These are phyloP conservation scores for Hystrix cristata DNA, from an alignment of 2,113 vertebrate genomes.

Conservation along the genomic window DNA sequence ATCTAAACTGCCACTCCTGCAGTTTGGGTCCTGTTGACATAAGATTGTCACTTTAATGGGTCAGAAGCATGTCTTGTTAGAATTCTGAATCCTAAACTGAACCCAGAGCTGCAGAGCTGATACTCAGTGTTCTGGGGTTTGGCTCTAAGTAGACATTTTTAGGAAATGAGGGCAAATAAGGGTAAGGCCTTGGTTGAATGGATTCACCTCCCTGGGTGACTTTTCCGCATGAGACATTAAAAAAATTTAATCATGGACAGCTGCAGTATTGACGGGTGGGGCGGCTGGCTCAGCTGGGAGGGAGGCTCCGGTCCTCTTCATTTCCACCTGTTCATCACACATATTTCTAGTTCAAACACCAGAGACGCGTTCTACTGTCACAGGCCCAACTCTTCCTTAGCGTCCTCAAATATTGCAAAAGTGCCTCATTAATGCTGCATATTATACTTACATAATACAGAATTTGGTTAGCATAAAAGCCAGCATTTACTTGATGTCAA, in stretches of 20 bases:
- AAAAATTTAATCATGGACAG: background rate
- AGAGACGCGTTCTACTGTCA: background rate
- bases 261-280: background rate
- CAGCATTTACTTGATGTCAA: background rate
- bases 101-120: background rate
- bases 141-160: background rate
- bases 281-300: rapidly evolving
- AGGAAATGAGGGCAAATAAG: background rate
- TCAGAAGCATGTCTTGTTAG: background rate
- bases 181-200: background rate
- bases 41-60: background rate
- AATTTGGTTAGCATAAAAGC: background rate
- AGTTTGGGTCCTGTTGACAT: background rate
- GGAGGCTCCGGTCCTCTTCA: background rate
- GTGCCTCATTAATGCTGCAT: background rate
- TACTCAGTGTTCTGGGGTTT: background rate
- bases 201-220: background rate
- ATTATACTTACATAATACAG: background rate
- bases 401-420: background rate
- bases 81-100: background rate
- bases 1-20: background rate
- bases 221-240: background rate
- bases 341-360: background rate
- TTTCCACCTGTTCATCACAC: background rate
- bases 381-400: background rate